Evolutionary conservation across 2,888 invertebrate genomes (phyloP).

Genomic region (Matsumyia berberina): DNA sequence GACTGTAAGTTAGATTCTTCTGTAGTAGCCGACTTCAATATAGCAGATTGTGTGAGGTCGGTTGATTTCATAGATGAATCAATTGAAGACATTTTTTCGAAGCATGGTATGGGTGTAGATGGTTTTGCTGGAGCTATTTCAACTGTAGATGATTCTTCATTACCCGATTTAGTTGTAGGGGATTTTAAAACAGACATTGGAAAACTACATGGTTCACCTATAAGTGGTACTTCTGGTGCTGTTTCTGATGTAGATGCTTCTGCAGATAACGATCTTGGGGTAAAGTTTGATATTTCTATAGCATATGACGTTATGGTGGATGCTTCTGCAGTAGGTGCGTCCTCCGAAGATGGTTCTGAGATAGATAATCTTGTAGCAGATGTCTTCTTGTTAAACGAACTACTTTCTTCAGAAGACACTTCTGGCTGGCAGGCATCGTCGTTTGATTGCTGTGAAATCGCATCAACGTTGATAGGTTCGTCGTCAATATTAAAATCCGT

Average conservation of each 20-base stretch:
- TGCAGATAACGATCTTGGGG: background rate
- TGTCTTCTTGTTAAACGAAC: background rate
- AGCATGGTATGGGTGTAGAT: background rate
- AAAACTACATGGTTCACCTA: no score
- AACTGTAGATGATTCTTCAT: background rate
- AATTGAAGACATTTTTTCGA: background rate
- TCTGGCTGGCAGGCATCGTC: slow-evolving; percentile 2
- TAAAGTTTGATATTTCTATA: background rate
- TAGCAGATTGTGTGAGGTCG: no score
- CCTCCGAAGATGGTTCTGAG: background rate
- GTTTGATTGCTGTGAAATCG: background rate
- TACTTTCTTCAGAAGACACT: background rate
- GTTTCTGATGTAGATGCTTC: background rate
- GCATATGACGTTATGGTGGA: background rate
- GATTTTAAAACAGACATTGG: no score
- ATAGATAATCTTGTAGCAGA: background rate
- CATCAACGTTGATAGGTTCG: background rate
- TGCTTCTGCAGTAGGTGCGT: background rate
- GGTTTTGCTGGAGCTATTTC: background rate
- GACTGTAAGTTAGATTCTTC: no score
- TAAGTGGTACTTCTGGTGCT: background rate
- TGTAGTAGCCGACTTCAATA: no score
- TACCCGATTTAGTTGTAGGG: no score
- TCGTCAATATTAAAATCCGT: slow-evolving; percentile 79
- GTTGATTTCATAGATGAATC: no score